Conservation (phyloP, 2,113 vertebrate species). For the Chunga burmeisteri region DNA sequence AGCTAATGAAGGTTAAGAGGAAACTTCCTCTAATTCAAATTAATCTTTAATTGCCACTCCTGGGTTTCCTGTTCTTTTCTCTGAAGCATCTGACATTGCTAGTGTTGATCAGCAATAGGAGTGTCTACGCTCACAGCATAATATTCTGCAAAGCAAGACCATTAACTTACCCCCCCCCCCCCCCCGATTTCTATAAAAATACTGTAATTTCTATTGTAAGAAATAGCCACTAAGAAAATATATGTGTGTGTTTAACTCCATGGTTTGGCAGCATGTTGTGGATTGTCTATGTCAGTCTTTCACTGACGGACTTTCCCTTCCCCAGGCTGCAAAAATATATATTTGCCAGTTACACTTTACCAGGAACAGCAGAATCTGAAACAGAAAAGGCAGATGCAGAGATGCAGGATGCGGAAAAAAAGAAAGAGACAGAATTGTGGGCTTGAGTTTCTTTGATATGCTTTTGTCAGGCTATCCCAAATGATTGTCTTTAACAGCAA, state of each 20-base stretch:
- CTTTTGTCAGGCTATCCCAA: background rate
- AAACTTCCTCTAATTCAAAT: slow-evolving; percentile 23
- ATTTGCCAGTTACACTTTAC: background rate
- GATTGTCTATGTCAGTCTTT: background rate
- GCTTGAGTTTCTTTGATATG: background rate
- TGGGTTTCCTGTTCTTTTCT: background rate
- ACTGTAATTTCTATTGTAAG: background rate
- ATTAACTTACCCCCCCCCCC: background rate
- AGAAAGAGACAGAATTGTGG: background rate
- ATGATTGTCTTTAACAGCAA: background rate
- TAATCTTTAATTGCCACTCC: slow-evolving; percentile 23
- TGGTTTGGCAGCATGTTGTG: background rate
- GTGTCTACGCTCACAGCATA: background rate
- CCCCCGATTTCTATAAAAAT: background rate
- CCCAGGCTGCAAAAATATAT: background rate
- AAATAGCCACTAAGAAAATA: background rate
- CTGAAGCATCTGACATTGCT: background rate
- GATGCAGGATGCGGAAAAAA: background rate
- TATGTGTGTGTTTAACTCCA: background rate
- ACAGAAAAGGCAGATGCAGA: background rate
- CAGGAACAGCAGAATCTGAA: background rate
- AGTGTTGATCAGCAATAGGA: background rate
- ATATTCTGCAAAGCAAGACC: background rate
- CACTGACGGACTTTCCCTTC: background rate
- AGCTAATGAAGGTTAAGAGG: slow-evolving; percentile 27